Base-by-base conservation (phyloP, 2,797 vertebrate species). In the Lutjanus campechanus region DNA sequence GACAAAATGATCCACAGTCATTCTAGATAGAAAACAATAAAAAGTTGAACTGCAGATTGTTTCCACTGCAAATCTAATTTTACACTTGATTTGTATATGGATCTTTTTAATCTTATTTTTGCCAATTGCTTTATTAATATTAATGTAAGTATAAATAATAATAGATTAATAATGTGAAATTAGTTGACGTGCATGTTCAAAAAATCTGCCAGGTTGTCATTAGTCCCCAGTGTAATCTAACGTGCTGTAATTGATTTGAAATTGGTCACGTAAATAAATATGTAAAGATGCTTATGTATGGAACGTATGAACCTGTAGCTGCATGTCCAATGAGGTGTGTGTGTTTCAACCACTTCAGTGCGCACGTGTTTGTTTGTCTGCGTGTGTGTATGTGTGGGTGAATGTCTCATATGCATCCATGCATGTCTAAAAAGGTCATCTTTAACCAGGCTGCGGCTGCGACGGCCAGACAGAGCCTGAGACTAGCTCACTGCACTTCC, bases 361-460 rank as follows among this genome's bases (percentile, higher is more conserved):
- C 1, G 10, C 54, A 8, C 69, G 56, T 19, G 13, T 82, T 62
- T 77, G 20, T 84, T 61, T 53, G 50, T 73, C 50, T 58, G 36
- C 7, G 10, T 80, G 70, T 77, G 56, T 85, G 83, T 74, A 69
- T 19, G 72, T 72, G 72, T 67, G 20, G 40, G 20, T 8, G 79
- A 79, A 63, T 62, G 82, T 84, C 85, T 87, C 82, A 82, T 86
- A 81, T 87, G 88, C 82, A 89, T 86, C 90, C 82, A 85, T 85
- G 90, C 92, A 89, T 91, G 86, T 90, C 78, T 93, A 79, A 90
- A 93, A 93, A 93, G 93, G 93, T 94, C 89, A 89, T 84, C 60
- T 74, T 85, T 77, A 85, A 88, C 72, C 83, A 74, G 82, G 74
- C 79, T 74, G 76, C 50, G 9, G 75, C 46, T 56, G 59, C 36